Evolutionary conservation across 2,888 invertebrate genomes (phyloP).

Genomic region (Orthosia cruda): DNA sequence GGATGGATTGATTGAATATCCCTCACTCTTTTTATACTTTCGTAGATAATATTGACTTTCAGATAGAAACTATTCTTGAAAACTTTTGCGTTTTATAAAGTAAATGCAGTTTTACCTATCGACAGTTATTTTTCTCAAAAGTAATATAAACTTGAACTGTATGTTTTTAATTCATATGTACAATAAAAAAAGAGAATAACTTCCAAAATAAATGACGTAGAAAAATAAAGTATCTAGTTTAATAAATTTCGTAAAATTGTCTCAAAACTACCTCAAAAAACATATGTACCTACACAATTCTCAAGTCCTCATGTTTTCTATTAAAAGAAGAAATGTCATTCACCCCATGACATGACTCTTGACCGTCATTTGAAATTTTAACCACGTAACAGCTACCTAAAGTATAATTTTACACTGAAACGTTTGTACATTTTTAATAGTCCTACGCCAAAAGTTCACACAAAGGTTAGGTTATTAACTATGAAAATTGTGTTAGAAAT

Average conservation of each 20-base stretch:
- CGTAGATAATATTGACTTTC: no score
- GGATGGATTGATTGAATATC: no score
- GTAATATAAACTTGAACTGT: no score
- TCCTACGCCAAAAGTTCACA: constrained; percentile 50
- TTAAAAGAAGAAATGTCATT: background rate
- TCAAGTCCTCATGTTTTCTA: background rate
- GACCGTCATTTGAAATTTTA: constrained; percentile 79
- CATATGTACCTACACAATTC: background rate
- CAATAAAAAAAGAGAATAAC: no score
- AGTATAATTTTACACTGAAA: constrained; percentile 76
- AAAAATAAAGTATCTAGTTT: no score
- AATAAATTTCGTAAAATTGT: background rate
- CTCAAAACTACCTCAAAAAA: background rate
- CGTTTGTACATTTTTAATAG: constrained; percentile 74
- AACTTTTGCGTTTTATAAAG: no score
- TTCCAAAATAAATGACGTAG: no score
- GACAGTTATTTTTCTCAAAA: no score
- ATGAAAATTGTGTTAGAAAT: constrained; percentile 58
- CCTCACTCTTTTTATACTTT: no score
- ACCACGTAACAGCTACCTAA: constrained; percentile 66
- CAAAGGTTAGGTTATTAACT: constrained; percentile 51
- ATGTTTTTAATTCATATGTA: no score
- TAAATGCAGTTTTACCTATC: no score
- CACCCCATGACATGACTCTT: constrained; percentile 39
- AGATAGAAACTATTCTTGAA: no score